Base-by-base conservation (phyloP, 2,797 vertebrate genomes). In the Rhynchotus rufescens region DNA sequence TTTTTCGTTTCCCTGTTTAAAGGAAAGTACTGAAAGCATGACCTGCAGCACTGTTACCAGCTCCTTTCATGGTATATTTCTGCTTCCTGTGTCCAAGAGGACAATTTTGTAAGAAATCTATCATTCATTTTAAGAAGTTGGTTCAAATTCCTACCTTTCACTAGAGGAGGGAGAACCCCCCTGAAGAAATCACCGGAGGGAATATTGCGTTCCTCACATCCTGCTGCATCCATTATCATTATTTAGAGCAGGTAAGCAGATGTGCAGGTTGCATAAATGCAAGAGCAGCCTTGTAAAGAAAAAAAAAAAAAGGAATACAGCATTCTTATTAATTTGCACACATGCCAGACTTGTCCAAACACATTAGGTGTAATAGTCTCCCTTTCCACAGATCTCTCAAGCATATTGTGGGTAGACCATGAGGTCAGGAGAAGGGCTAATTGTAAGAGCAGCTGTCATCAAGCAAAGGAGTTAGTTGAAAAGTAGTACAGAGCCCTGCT, bases 361-460 rank as follows among this genome's bases (percentile, higher is more conserved):
- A 87, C 81, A 96, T 97, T 95, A 92, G 74, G 92, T 92, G 92
- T 52, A 96, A 96, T 83, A 69, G 52, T 90, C 84, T 96, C 78
- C 83, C 91, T 93, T 90, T 77, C 72, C 80, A 72, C 66, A 92
- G 90, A 84, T 75, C 93, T 96, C 96, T 87, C 94, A 97, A 95
- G 87, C 86, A 32, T 80, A 36, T 93, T 88, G 68, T 94, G 91
- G 91, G 89, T 66, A 90, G 90, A 86, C 89, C 94, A 89, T 44
- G 68, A 95, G 93, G 96, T 96, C 95, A 95, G 79, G 49, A 80
- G 84, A 94, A 95, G 72, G 84, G 84, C 74, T 96, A 97, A 97
- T 97, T 94, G 93, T 89, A 95, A 95, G 86, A 97, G 93, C 97
- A 98, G 95, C 95, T 97, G 96, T 88, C 93, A 95, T 47, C 0